Percentiles rank a stretch among this genome's conserved stretches.
phyloP scores from a whole-genome alignment of 2,797 vertebrate genomes.

The Bradypodion pumilum region DNA sequence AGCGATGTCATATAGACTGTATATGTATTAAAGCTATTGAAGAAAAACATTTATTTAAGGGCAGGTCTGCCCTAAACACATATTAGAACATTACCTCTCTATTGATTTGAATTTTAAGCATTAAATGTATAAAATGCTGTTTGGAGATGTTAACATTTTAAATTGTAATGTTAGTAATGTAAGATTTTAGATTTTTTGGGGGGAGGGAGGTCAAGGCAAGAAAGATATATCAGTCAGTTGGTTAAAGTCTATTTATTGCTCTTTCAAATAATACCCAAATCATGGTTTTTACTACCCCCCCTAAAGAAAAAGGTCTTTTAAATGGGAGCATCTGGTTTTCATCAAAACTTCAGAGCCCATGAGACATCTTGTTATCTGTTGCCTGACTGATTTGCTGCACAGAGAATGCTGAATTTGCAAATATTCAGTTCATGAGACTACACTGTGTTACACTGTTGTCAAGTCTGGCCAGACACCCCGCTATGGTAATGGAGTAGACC shows the following conservation, averaged over 20 bases:
- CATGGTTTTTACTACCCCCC: background rate
- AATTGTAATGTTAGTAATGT: background rate
- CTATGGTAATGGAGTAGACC: too few relatives aligned
- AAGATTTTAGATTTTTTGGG: too few relatives aligned
- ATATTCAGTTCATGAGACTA: background rate
- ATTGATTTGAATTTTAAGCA: background rate
- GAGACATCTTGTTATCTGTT: conserved; percentile 3
- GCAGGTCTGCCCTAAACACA: background rate
- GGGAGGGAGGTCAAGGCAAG: background rate
- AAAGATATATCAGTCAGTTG: background rate
- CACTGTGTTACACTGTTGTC: background rate
- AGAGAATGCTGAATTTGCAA: background rate
- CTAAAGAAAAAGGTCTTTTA: background rate
- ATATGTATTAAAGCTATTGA: too few relatives aligned
- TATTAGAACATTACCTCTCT: background rate
- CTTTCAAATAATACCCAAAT: background rate
- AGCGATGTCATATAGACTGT: too few relatives aligned
- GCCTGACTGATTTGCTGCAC: background rate
- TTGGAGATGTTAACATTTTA: too few relatives aligned
- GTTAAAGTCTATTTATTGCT: too few relatives aligned
- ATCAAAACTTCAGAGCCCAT: background rate
- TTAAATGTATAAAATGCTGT: background rate
- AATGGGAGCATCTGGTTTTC: background rate
- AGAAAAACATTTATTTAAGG: too few relatives aligned
- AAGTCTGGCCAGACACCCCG: too few relatives aligned